Conservation (phyloP, 2,113 vertebrate species). For the Oncorhynchus kisutch region DNA sequence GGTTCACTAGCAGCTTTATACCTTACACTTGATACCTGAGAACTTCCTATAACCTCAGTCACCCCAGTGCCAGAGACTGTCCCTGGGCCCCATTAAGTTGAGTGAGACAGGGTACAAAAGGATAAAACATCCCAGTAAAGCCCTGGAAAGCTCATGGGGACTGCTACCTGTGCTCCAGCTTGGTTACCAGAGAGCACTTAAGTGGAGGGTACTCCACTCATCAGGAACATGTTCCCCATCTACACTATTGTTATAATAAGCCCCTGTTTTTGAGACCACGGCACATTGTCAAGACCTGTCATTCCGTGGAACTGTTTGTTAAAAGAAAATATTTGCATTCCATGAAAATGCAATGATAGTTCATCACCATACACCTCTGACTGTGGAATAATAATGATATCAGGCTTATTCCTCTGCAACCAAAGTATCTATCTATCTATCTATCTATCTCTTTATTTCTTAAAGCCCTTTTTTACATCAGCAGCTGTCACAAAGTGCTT, state of each 20-base stretch:
- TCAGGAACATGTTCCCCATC: background rate
- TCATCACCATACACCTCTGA: conserved; percentile 18
- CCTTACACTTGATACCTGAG: conserved; percentile 12
- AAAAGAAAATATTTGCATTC: conserved; percentile 10
- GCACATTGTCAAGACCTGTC: background rate
- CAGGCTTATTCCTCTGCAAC: background rate
- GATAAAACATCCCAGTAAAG: conserved; percentile 18
- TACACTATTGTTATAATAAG: background rate
- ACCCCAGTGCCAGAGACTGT: conserved; percentile 7
- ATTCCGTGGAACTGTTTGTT: background rate
- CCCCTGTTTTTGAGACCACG: background rate
- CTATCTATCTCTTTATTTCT: no score
- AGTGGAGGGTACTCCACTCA: background rate
- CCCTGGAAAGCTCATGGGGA: conserved; percentile 1
- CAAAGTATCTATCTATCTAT: no score
- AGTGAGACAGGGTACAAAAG: conserved; percentile 1
- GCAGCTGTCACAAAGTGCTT: no score
- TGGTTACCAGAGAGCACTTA: background rate
- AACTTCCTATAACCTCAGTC: conserved; percentile 17
- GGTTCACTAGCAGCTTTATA: conserved; percentile 3
- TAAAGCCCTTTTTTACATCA: no score
- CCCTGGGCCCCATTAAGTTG: conserved; percentile 19
- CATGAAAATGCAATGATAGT: conserved; percentile 12
- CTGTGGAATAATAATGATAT: conserved; percentile 8
- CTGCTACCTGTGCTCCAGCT: background rate